These are phyloP conservation scores for Phalanger gymnotis DNA, from an alignment of 2,797 vertebrate species.

Conservation along the genomic window DNA sequence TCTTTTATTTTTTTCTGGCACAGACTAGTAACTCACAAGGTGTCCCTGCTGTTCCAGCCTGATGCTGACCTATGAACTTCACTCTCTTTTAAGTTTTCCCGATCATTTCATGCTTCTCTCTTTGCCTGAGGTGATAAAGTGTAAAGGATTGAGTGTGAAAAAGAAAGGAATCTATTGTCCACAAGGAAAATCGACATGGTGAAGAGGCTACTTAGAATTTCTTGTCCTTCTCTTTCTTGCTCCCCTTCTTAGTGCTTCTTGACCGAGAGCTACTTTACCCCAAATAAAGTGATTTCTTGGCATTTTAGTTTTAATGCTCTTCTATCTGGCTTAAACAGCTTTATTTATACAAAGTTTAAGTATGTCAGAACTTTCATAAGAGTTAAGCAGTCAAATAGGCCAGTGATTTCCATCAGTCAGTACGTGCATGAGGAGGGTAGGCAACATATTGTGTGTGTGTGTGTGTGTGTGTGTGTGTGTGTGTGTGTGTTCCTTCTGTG, in stretches of 20 bases:
- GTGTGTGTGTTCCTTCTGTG: background rate
- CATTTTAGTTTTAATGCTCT: constrained; percentile 48
- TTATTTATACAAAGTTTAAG: constrained; percentile 48
- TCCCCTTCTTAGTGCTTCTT: constrained; percentile 14
- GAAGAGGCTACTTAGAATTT: constrained; percentile 5
- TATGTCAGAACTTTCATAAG: constrained; percentile 14
- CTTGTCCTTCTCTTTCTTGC: background rate
- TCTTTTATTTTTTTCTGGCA: background rate
- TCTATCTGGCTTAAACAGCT: constrained; percentile 28
- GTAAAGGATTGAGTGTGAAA: background rate
- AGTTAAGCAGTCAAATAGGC: constrained; percentile 28
- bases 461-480: background rate
- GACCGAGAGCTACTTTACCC: constrained; percentile 24
- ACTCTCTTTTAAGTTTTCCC: constrained; percentile 5
- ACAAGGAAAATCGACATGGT: constrained; percentile 6
- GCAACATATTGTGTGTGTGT: background rate
- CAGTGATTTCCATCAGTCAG: constrained; percentile 27
- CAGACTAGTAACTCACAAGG: background rate
- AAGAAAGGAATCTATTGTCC: background rate
- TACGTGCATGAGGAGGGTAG: background rate
- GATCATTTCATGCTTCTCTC: background rate
- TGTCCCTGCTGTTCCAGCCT: constrained; percentile 3
- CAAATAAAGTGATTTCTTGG: constrained; percentile 62
- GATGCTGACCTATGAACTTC: constrained; percentile 31
- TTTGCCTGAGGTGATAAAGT: constrained; percentile 31